Evolutionary conservation across 2,888 invertebrate species (phyloP).

Genomic region (Acheta domesticus): DNA sequence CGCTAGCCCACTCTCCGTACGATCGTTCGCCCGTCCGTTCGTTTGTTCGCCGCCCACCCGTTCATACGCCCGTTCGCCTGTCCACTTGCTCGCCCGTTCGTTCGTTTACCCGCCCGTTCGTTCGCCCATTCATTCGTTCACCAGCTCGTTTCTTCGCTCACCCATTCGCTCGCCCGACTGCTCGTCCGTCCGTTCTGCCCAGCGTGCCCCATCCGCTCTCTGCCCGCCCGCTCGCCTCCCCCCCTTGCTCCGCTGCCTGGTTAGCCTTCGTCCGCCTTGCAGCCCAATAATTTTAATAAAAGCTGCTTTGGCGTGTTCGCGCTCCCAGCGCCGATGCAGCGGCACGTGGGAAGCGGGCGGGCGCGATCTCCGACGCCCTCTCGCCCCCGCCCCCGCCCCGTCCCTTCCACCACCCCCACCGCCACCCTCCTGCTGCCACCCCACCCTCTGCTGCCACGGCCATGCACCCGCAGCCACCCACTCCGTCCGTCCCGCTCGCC

Average conservation of each 20-base stretch:
- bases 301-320: not conserved
- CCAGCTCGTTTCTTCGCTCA: not conserved
- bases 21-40: not conserved
- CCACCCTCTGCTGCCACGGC: not conserved
- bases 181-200: not conserved
- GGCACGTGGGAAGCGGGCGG: slow-evolving; percentile 5
- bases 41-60: not conserved
- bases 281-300: slow-evolving; percentile 11
- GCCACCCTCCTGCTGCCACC: not conserved
- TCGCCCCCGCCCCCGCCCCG: not conserved
- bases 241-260: not conserved
- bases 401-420: not conserved
- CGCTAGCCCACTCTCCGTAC: not conserved
- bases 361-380: not conserved
- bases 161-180: not conserved
- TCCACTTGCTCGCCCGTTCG: too few relatives aligned
- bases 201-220: not conserved
- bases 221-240: not conserved
- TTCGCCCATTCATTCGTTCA: not conserved
- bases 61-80: not conserved
- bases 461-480: not conserved
- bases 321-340: not conserved
- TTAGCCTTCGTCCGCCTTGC: not conserved
- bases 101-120: too few relatives aligned
- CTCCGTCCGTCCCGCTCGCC: not conserved